phyloP scores from a whole-genome alignment of 2,113 vertebrate genomes.

The Hemiscyllium ocellatum region DNA sequence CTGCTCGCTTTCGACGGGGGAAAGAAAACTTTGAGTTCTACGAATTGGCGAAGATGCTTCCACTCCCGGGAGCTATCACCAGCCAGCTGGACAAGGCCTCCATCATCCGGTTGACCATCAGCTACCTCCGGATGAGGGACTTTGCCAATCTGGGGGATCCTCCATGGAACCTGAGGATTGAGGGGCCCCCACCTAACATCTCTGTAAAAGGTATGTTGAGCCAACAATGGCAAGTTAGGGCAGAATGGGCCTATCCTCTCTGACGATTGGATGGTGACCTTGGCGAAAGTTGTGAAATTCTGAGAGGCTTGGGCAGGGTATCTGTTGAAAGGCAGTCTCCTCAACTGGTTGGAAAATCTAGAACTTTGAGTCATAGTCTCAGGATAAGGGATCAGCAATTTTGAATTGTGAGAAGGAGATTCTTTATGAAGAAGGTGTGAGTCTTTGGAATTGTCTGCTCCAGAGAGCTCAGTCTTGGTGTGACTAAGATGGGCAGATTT shows the following conservation, averaged over 20 bases:
- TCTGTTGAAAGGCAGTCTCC: too few relatives aligned
- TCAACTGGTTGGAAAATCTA: too few relatives aligned
- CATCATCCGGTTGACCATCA: conserved; percentile 81
- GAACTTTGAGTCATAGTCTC: too few relatives aligned
- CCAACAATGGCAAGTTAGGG: neutral
- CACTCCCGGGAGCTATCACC: conserved; percentile 78
- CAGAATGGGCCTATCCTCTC: neutral
- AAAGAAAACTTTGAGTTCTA: conserved; percentile 91
- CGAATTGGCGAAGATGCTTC: conserved; percentile 80
- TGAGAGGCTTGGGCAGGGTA: too few relatives aligned
- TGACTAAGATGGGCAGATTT: too few relatives aligned
- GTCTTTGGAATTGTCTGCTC: neutral
- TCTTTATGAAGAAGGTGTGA: neutral
- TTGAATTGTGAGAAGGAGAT: too few relatives aligned
- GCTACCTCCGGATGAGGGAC: conserved; percentile 81
- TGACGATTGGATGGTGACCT: neutral
- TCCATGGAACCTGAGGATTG: conserved; percentile 67
- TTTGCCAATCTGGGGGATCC: conserved; percentile 77
- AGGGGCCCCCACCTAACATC: conserved; percentile 57
- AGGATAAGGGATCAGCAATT: too few relatives aligned
- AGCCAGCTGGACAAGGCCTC: conserved; percentile 88
- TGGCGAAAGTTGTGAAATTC: neutral
- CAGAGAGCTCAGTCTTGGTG: too few relatives aligned
- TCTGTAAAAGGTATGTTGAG: conserved; percentile 36
- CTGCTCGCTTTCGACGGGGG: conserved; percentile 76